phyloP scores from a whole-genome alignment of 2,113 vertebrate species.

The Chionodraco myersi region DNA sequence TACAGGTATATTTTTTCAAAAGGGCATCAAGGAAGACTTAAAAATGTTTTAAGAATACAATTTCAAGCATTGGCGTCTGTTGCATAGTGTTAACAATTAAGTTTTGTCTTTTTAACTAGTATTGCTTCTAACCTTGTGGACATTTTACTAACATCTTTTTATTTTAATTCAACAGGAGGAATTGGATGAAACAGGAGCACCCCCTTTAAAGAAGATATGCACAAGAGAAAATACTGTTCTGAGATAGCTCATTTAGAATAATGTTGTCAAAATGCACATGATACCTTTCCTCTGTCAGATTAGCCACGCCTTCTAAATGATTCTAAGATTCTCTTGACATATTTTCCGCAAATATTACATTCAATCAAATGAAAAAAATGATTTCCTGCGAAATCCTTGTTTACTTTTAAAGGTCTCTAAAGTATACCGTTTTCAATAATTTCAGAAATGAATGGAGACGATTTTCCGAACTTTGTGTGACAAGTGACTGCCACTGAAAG shows the following conservation, averaged over 20 bases:
- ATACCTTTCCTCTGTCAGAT: slow-evolving; percentile 47
- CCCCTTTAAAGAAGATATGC: slow-evolving; percentile 94
- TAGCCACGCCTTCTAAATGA: slow-evolving; percentile 46
- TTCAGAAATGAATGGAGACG: slow-evolving; percentile 4
- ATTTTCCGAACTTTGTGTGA: slow-evolving; percentile 28
- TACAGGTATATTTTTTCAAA: slow-evolving; percentile 61
- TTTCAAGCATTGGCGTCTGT: background rate
- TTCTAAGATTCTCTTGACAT: slow-evolving; percentile 43
- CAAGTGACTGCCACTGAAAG: slow-evolving; percentile 5
- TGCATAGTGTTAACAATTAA: background rate
- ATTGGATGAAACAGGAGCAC: slow-evolving; percentile 86
- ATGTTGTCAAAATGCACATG: slow-evolving; percentile 47
- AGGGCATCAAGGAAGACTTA: background rate
- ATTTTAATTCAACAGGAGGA: slow-evolving; percentile 81
- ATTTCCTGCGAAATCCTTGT: slow-evolving; percentile 40
- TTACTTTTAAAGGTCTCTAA: slow-evolving; percentile 39
- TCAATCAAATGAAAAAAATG: slow-evolving; percentile 31
- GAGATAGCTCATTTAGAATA: slow-evolving; percentile 87
- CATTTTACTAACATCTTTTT: background rate
- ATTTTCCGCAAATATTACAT: slow-evolving; percentile 47
- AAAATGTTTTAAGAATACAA: background rate
- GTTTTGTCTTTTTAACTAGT: background rate
- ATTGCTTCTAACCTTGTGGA: background rate
- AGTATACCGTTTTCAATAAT: slow-evolving; percentile 24
- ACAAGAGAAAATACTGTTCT: slow-evolving; percentile 87